Conservation (phyloP, 2,113 vertebrate genomes). For the Cynocephalus volans region DNA sequence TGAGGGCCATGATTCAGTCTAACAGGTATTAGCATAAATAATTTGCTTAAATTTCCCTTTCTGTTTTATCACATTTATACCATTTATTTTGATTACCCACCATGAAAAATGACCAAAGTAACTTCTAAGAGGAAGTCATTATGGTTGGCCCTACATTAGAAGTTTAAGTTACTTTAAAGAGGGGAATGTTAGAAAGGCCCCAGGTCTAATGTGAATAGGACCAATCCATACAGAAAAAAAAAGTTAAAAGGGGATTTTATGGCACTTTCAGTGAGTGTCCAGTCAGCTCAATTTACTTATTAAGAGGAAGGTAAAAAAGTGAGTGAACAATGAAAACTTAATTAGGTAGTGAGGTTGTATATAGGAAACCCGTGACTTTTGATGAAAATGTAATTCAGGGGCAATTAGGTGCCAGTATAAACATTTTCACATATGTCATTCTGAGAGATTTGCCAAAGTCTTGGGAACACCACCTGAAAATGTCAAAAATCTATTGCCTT, state of each 20-base stretch:
- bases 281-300: neutral
- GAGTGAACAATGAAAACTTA: neutral
- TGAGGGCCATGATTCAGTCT: neutral
- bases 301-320: slow-evolving; percentile 15
- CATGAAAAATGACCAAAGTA: neutral
- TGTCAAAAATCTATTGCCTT: neutral
- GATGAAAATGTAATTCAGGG: neutral
- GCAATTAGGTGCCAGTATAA: neutral
- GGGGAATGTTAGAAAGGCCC: neutral
- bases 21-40: neutral
- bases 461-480: neutral
- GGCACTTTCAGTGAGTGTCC: neutral
- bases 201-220: neutral
- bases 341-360: neutral
- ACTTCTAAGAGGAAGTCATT: neutral
- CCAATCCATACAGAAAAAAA: neutral
- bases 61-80: neutral
- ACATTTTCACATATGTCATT: neutral
- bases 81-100: neutral
- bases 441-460: neutral
- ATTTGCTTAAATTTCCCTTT: slow-evolving; percentile 12
- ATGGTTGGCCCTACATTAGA: neutral
- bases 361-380: neutral
- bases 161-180: neutral
- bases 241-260: neutral